phyloP scores from a whole-genome alignment of 2,113 vertebrate species.

The Proteles cristata region DNA sequence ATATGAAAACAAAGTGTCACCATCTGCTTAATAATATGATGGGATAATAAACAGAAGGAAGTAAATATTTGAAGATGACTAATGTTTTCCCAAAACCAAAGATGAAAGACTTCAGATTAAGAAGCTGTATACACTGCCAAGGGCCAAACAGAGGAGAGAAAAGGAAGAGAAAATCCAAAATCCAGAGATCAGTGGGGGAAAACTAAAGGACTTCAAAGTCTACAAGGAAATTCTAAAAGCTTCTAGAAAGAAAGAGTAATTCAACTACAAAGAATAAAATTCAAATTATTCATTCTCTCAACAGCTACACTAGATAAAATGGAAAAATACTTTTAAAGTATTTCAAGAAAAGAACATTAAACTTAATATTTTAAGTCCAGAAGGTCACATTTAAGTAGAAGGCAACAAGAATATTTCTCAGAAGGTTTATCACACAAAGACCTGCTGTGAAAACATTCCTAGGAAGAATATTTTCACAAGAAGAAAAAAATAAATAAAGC shows the following conservation, averaged over 20 bases:
- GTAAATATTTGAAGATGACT: conserved; percentile 4
- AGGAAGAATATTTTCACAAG: neutral
- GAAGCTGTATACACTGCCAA: neutral
- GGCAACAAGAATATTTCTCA: neutral
- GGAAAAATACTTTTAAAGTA: neutral
- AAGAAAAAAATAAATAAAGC: neutral
- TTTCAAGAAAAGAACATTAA: neutral
- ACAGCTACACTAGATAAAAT: neutral
- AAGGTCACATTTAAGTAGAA: neutral
- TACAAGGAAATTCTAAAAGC: neutral
- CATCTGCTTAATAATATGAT: neutral
- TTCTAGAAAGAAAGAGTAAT: neutral
- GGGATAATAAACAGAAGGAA: neutral
- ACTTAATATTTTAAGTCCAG: neutral
- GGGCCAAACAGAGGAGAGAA: neutral
- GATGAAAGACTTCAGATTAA: neutral
- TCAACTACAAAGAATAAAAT: neutral
- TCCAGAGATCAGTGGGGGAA: neutral
- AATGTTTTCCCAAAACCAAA: neutral
- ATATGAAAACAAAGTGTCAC: neutral
- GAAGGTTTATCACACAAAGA: neutral
- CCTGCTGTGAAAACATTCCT: neutral
- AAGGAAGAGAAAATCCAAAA: conserved; percentile 28
- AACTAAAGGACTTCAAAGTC: neutral
- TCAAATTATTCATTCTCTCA: neutral